Conservation (phyloP, 1,140 invertebrate species). For the Brachystomella parvula region DNA sequence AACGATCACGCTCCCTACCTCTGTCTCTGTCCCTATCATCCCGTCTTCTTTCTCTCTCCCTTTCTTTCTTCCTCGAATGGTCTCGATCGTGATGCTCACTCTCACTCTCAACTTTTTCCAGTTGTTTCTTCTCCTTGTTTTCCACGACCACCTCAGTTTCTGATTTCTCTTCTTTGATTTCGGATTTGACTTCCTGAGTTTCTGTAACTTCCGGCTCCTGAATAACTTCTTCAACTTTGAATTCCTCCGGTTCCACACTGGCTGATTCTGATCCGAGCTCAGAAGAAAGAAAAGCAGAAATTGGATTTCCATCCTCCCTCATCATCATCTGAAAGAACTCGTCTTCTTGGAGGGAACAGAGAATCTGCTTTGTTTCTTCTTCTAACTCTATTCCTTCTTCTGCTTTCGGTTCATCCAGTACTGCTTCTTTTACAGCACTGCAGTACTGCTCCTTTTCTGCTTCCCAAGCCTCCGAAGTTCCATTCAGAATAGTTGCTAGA, state of each 20-base stretch:
- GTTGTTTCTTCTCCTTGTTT: not conserved
- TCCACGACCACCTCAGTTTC: not conserved
- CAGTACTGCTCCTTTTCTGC: too few relatives aligned
- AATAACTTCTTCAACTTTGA: not conserved
- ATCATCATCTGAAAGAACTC: not conserved
- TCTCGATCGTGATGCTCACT: conserved; percentile 11
- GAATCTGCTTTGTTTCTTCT: not conserved
- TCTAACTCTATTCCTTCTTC: not conserved
- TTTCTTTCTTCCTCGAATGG: not conserved
- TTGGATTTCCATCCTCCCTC: not conserved
- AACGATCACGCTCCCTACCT: conserved; percentile 13
- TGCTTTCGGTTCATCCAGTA: too few relatives aligned
- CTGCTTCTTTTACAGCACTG: too few relatives aligned
- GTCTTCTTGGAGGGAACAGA: not conserved
- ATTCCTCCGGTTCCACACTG: not conserved
- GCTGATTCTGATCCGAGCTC: too few relatives aligned
- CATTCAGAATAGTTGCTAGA: too few relatives aligned
- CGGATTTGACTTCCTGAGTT: not conserved
- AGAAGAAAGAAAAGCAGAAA: not conserved
- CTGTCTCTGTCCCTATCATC: conserved; percentile 19
- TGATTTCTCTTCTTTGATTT: not conserved
- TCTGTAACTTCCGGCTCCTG: not conserved
- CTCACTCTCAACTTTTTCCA: not conserved
- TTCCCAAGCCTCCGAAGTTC: too few relatives aligned
- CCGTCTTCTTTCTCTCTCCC: conserved; percentile 6